These are phyloP conservation scores for Macrobrachium rosenbergii DNA, from an alignment of 1,140 invertebrate genomes.

Conservation along the genomic window DNA sequence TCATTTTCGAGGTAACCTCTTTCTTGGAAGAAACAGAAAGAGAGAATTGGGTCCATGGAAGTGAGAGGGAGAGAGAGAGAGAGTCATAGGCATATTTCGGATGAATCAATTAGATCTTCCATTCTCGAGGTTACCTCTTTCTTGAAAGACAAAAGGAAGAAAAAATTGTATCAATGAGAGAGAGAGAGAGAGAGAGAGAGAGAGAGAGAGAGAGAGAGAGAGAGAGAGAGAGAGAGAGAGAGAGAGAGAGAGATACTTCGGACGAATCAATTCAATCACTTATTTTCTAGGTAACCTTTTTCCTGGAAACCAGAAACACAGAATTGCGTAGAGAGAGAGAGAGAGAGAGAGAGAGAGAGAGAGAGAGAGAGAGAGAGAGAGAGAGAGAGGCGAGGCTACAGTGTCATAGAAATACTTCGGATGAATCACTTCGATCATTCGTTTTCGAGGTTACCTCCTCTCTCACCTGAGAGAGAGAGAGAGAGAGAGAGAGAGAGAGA, in stretches of 20 bases:
- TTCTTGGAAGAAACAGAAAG: background rate
- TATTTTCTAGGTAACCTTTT: too few species aligned
- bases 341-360: constrained; percentile 5
- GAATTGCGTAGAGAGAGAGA: background rate
- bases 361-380: constrained; percentile 2
- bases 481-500: too few species aligned
- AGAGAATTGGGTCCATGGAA: background rate
- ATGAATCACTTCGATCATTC: too few species aligned
- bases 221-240: background rate
- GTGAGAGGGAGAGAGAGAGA: background rate
- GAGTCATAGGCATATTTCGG: too few species aligned
- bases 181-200: background rate
- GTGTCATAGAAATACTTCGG: background rate
- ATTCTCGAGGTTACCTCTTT: too few species aligned
- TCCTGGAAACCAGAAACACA: background rate
- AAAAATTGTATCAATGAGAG: too few species aligned
- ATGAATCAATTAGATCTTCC: too few species aligned
- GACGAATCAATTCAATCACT: background rate
- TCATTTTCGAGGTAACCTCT: background rate
- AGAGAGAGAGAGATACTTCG: background rate
- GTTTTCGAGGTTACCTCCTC: too few species aligned
- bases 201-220: background rate
- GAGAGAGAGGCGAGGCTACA: background rate
- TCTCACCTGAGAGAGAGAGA: too few species aligned
- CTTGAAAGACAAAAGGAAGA: too few species aligned